These are phyloP conservation scores for Salvelinus sp. DNA, from an alignment of 2,113 vertebrate genomes.

Conservation along the genomic window DNA sequence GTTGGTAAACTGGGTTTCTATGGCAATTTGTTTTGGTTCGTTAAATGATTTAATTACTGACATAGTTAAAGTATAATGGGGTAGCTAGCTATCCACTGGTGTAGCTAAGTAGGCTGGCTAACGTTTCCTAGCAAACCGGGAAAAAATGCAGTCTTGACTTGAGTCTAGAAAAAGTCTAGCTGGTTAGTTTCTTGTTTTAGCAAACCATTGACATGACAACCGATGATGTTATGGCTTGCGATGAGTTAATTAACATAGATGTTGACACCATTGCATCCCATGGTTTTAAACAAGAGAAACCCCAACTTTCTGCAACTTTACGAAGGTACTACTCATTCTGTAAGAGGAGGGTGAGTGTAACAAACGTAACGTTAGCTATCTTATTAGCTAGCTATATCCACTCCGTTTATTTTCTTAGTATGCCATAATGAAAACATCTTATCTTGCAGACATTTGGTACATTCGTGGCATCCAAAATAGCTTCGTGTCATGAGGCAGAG, in stretches of 20 bases:
- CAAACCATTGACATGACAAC: conserved; percentile 22
- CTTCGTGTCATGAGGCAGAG: neutral
- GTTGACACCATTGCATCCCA: conserved; percentile 59
- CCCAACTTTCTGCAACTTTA: conserved; percentile 62
- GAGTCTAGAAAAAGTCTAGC: no score
- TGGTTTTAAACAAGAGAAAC: conserved; percentile 63
- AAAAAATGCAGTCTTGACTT: no score
- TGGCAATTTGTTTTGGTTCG: no score
- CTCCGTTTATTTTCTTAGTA: no score
- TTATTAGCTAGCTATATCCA: neutral
- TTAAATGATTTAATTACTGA: no score
- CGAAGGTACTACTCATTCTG: conserved; percentile 77
- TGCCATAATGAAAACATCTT: neutral
- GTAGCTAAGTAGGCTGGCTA: no score
- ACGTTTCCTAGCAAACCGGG: no score
- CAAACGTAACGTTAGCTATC: neutral
- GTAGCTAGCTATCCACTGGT: no score
- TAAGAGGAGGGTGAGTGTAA: conserved; percentile 79
- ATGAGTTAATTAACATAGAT: conserved; percentile 73
- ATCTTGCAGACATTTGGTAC: conserved; percentile 82
- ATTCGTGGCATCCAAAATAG: conserved; percentile 81
- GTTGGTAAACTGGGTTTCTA: no score
- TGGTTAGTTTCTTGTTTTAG: no score
- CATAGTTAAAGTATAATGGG: no score
- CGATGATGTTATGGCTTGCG: neutral